Evolutionary conservation across 2,888 invertebrate genomes (phyloP), one percentile per base, ranked within the genome.

Genomic region (Pegoplata infirma): DNA sequence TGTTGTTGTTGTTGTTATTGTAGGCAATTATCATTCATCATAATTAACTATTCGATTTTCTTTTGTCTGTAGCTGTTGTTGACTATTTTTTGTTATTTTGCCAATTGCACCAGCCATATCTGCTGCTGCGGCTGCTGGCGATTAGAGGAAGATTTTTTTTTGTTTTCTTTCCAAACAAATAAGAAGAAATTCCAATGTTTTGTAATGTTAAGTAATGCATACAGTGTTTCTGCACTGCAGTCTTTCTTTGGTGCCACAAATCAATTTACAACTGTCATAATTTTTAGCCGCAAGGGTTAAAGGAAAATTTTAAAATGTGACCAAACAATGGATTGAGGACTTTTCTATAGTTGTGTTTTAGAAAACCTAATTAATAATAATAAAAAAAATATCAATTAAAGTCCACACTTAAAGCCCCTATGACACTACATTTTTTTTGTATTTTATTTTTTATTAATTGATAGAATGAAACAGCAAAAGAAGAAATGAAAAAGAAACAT

Each of bases 21-120:
- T 74, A 49, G 73, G 79, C 80, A 76, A 80, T 81, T 81, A 80
- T 80, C 79, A 81, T 81, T 78, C 76, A 81, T 81, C 81, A 81
- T 80, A 81, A 79, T 78, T 79, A 80, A 80, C 79, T 69, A 66
- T 74, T 74, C 69, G 74, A 64, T 69, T 73, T 80, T 80, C 72
- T 73, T 80, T 59, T 64, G 58, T 76, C n/a, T n/a, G n/a, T 40
- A n/a, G 12, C 73, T 72, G 21, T 46, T 32, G 58, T 56, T 23
- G 36, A n/a, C n/a, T n/a, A n/a, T n/a, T n/a, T n/a, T n/a, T n/a
- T 16, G 46, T 78, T 58, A n/a, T 56, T 40, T 36, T 59, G 58
- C 25, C 56, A 12, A 44, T 61, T 49, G 51, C 56, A 66, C 58
- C 72, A 71, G 63, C 66, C 40, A 19, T 56, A 59, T 36, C 58